Evolutionary conservation across 2,888 invertebrate genomes (phyloP).

Genomic region (Dryadula phaetusa): DNA sequence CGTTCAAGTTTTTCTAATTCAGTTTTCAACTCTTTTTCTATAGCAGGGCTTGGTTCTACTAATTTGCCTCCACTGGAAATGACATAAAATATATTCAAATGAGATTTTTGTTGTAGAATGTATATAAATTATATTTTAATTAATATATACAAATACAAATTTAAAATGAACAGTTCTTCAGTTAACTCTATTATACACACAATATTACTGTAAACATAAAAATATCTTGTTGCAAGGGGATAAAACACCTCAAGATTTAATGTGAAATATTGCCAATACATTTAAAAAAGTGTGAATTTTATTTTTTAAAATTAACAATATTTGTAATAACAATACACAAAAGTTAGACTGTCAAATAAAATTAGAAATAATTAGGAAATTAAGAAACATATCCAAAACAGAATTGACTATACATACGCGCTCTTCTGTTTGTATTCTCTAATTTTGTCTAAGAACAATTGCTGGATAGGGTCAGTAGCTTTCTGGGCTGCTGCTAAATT

Average conservation of each 20-base stretch:
- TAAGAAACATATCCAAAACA: neutral
- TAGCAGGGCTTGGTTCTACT: conserved; percentile 91
- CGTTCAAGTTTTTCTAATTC: conserved; percentile 93
- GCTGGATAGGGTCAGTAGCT: conserved; percentile 95
- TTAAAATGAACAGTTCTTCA: too few species aligned
- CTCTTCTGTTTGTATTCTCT: conserved; percentile 94
- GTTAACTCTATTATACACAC: too few species aligned
- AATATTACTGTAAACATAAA: too few species aligned
- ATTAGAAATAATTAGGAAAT: neutral
- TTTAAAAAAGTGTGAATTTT: neutral
- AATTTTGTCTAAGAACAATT: conserved; percentile 96
- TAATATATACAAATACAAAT: too few species aligned
- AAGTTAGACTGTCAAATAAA: neutral
- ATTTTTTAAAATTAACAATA: neutral
- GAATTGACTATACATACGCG: conserved; percentile 85
- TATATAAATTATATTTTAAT: too few species aligned
- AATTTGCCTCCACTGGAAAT: conserved; percentile 90
- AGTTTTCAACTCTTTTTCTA: conserved; percentile 88
- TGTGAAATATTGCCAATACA: neutral
- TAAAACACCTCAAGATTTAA: too few species aligned
- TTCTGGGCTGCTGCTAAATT: conserved; percentile 91
- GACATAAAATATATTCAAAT: conserved; percentile 10
- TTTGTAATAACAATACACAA: neutral
- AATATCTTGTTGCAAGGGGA: too few species aligned
- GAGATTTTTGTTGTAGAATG: too few species aligned